These are phyloP conservation scores for Hoplostethus atlanticus DNA, from an alignment of 2,797 vertebrate genomes.

Conservation along the genomic window DNA sequence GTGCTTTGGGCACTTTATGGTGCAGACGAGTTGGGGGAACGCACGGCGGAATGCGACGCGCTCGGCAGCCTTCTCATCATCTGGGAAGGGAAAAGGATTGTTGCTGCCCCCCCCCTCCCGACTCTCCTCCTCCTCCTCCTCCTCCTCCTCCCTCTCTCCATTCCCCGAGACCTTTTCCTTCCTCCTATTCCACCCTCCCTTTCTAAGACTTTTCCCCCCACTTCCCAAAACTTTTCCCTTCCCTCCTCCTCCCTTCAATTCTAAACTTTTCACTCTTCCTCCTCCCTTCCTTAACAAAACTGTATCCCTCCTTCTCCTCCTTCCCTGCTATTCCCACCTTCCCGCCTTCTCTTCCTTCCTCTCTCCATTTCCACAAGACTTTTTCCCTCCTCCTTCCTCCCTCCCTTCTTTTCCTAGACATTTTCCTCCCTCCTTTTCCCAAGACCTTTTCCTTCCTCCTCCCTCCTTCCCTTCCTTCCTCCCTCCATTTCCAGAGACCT, in stretches of 20 bases:
- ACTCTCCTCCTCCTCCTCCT: conserved; percentile 27
- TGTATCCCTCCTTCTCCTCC: not conserved
- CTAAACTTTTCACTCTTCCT: not conserved
- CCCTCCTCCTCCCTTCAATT: not conserved
- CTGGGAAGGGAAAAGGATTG: conserved; percentile 50
- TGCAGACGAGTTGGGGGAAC: conserved; percentile 50
- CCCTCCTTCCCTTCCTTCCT: no score
- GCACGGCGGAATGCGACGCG: conserved; percentile 67
- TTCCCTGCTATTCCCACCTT: no score
- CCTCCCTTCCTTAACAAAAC: conserved; percentile 18
- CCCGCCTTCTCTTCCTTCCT: not conserved
- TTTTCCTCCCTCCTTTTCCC: not conserved
- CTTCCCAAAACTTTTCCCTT: not conserved
- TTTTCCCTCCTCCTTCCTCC: not conserved
- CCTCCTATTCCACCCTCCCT: conserved; percentile 14
- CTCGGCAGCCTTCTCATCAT: conserved; percentile 68
- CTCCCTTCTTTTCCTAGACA: no score
- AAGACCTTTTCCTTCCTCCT: not conserved
- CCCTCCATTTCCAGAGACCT: no score
- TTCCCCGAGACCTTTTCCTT: conserved; percentile 26
- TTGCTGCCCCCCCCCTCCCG: conserved; percentile 47
- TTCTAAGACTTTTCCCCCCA: conserved; percentile 18
- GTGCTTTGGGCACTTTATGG: conserved; percentile 61
- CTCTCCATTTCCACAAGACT: not conserved
- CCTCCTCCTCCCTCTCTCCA: conserved; percentile 12